Evolutionary conservation across 92 coral and sea anemone genomes (phyloP), one percentile per base, ranked within the genome.

Genomic region (Epizoanthus scotinus): DNA sequence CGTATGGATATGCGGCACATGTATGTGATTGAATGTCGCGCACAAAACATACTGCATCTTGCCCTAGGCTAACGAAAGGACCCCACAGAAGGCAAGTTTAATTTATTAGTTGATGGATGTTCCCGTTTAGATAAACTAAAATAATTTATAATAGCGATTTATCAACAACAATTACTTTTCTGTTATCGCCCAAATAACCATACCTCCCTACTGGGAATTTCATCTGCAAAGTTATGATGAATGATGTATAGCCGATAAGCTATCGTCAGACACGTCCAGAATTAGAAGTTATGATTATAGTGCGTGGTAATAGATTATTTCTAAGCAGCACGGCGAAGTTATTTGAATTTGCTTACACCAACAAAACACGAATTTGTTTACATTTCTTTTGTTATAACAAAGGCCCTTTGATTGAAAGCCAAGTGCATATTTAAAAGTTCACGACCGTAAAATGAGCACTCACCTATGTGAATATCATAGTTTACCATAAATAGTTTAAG

Each of bases 51-150:
- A 54, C 68, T 40, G 81, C n/a, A 14, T 20, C 53, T 75, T 34
- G 81, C 81, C 81, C 26, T 40, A 31, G 81, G 81, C 81, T 38
- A 75, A 59, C 24, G 44, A 38, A 58, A 6, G 55, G 81, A 75
- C 81, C 81, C 68, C 68, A 75, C 81, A 40, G 57, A 59, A 75
- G 28, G 49, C 18, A 58, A 36, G 55, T 75, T 60, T 36, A 75
- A 75, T 75, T 75, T 58, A 59, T 34, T n/a, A 29, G 44, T 64
- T 15, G 44, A 29, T 64, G 69, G 69, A 64, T 38, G 31, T 56
- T 75, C 31, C 40, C 81, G 81, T 75, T 75, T 75, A 75, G 67
- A 75, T 75, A 75, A 75, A 75, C 81, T 75, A 40, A 59, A 55
- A 75, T 21, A 75, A 42, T 19, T 75, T 67, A 75, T 75, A 75